Percentiles rank a stretch among this genome's conserved stretches.
phyloP scores from a whole-genome alignment of 1,140 invertebrate species.

The Orchestia grillus region DNA sequence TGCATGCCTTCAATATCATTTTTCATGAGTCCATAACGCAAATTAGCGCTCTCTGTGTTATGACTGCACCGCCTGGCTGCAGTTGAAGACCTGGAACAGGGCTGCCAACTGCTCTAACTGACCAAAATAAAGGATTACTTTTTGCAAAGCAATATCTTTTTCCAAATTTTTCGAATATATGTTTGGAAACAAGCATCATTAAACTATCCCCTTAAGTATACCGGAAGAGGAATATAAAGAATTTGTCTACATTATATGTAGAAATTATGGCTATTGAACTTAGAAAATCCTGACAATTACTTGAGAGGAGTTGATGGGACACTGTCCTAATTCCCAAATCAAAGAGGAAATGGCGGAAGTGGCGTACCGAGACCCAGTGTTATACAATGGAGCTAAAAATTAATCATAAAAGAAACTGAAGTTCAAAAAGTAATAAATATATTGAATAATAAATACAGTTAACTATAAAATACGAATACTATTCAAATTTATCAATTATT shows the following conservation, averaged over 20 bases:
- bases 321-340: background rate
- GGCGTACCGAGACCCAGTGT: no score
- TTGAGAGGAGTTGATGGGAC: background rate
- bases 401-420: no score
- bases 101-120: constrained; percentile 16
- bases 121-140: constrained; percentile 16
- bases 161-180: background rate
- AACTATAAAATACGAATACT: no score
- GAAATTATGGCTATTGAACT: background rate
- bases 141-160: background rate
- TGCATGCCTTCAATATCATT: constrained; percentile 21
- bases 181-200: background rate
- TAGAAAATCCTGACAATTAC: background rate
- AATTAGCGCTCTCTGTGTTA: background rate
- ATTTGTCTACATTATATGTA: background rate
- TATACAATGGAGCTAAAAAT: no score
- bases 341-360: no score
- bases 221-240: background rate
- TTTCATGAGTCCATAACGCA: constrained; percentile 43
- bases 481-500: no score
- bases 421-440: no score
- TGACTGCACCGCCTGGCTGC: constrained; percentile 49
- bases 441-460: no score
- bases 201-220: background rate
- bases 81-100: constrained; percentile 47